phyloP scores from a whole-genome alignment of 2,797 vertebrate genomes.

The Acanthiza pusilla region DNA sequence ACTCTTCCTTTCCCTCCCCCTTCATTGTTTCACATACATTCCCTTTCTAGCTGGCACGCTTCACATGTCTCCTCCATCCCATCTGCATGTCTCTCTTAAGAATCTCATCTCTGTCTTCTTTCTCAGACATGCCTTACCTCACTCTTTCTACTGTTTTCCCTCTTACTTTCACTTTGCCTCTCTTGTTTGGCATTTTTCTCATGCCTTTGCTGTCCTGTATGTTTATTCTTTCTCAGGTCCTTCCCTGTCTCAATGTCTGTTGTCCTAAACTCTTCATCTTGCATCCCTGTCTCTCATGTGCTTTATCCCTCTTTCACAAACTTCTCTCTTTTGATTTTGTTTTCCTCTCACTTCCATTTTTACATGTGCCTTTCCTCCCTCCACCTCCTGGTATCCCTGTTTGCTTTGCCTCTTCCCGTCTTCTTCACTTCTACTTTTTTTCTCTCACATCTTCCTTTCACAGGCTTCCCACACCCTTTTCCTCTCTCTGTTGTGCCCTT shows the following conservation, averaged over 20 bases:
- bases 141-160: background rate
- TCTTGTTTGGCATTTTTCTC: background rate
- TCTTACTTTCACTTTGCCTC: background rate
- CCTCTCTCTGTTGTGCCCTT: background rate
- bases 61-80: background rate
- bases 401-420: background rate
- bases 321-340: background rate
- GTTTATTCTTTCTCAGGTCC: background rate
- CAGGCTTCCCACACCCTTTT: background rate
- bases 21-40: background rate
- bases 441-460: background rate
- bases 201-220: background rate
- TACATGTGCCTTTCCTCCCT: background rate
- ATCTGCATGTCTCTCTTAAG: background rate
- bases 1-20: background rate
- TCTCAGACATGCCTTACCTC: background rate
- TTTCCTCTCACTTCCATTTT: background rate
- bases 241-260: background rate
- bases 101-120: background rate
- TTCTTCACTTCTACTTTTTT: background rate
- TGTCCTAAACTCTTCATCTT: background rate
- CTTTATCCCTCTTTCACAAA: background rate
- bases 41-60: background rate
- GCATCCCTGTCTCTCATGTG: fast-evolving
- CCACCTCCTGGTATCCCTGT: background rate